Evolutionary conservation across 2,888 invertebrate genomes (phyloP).

Genomic region (Lasioglossum morio): DNA sequence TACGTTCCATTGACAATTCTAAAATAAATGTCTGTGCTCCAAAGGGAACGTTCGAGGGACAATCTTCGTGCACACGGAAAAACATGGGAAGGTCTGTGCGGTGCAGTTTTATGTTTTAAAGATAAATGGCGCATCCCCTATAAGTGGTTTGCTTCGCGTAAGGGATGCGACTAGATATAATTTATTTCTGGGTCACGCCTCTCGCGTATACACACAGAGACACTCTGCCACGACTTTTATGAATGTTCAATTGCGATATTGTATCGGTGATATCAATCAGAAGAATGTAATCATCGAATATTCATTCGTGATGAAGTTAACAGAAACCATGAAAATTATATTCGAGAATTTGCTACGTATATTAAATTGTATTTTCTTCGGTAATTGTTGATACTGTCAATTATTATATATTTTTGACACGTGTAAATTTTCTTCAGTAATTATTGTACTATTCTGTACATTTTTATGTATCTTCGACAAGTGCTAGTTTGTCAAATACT

Average conservation of each 20-base stretch:
- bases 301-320: not conserved
- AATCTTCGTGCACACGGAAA: not conserved
- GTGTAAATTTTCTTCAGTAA: not conserved
- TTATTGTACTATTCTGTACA: not conserved
- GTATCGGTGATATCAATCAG: not conserved
- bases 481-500: not conserved
- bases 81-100: not conserved
- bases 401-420: not conserved
- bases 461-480: not conserved
- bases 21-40: not conserved
- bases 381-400: not conserved
- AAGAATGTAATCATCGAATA: not conserved
- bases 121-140: conserved; percentile 7
- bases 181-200: conserved; percentile 13
- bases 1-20: not conserved
- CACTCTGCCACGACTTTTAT: not conserved
- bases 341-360: too few relatives aligned
- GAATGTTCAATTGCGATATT: not conserved
- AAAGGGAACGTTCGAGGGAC: not conserved
- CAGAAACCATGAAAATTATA: too few relatives aligned
- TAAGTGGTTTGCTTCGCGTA: conserved; percentile 16
- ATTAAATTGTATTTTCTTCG: not conserved
- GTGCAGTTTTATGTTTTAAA: not conserved
- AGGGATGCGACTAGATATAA: conserved; percentile 1
- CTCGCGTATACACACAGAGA: not conserved